These are phyloP conservation scores for Drosophila anceps DNA, from an alignment of 2,888 invertebrate species.

Conservation along the genomic window DNA sequence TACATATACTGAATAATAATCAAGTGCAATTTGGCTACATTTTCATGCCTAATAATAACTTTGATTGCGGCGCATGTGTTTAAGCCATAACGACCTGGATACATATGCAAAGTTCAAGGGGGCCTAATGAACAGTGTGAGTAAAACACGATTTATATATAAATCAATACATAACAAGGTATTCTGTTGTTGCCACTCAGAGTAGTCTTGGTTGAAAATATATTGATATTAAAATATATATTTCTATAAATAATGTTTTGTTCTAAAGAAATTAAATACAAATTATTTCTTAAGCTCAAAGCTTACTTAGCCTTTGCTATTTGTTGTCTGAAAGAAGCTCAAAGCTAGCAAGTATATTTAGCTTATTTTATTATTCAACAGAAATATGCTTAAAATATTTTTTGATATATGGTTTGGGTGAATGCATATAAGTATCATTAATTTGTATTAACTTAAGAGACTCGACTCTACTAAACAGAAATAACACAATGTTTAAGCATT, in stretches of 20 bases:
- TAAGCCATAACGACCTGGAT: background rate
- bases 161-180: background rate
- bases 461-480: no score
- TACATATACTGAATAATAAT: slow-evolving; percentile 74
- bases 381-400: background rate
- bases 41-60: slow-evolving; percentile 72
- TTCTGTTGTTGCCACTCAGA: background rate
- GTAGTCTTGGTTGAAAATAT: background rate
- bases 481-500: no score
- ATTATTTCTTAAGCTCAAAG: background rate
- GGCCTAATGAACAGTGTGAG: slow-evolving; percentile 11
- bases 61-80: slow-evolving; percentile 32
- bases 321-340: background rate
- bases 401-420: background rate
- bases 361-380: background rate
- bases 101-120: slow-evolving; percentile 13
- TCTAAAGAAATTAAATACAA: background rate
- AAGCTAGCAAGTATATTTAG: background rate
- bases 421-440: background rate
- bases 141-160: background rate
- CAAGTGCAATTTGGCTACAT: slow-evolving; percentile 73
- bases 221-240: background rate
- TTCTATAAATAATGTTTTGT: background rate
- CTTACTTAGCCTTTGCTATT: background rate
- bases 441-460: background rate